These are phyloP conservation scores for Eupelmus urozonus DNA, from an alignment of 2,888 invertebrate genomes.

Conservation along the genomic window DNA sequence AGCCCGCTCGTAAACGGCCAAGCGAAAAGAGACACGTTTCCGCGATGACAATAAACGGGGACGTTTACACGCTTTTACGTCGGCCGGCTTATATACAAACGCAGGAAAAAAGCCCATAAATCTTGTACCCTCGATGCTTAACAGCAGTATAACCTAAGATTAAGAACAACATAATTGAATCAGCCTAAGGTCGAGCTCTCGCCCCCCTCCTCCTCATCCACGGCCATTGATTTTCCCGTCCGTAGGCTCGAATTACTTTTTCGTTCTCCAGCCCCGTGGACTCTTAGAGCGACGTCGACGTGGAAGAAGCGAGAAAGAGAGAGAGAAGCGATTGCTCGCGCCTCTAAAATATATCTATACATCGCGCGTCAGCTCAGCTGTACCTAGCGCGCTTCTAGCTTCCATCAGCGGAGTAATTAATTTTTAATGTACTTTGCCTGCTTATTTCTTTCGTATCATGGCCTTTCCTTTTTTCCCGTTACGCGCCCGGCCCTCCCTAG, in stretches of 20 bases:
- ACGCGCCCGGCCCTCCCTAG: slow-evolving; percentile 22
- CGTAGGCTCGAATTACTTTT: slow-evolving; percentile 57
- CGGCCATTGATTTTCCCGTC: slow-evolving; percentile 55
- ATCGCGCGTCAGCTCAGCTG: slow-evolving; percentile 55
- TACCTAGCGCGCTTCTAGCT: slow-evolving; percentile 75
- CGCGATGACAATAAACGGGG: slow-evolving; percentile 23
- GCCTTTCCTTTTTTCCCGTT: slow-evolving; percentile 68
- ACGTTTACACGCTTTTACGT: slow-evolving; percentile 10
- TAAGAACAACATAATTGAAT: slow-evolving; percentile 55
- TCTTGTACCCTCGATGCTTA: slow-evolving; percentile 44
- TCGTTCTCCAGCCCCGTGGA: slow-evolving; percentile 56
- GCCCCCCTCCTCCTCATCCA: not conserved
- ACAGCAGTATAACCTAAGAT: slow-evolving; percentile 49
- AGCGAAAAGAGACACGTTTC: slow-evolving; percentile 24
- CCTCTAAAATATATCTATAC: slow-evolving; percentile 3
- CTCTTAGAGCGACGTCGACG: not conserved
- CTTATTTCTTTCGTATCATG: slow-evolving; percentile 77
- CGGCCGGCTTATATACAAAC: slow-evolving; percentile 1
- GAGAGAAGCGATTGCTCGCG: slow-evolving; percentile 13
- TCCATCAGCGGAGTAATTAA: slow-evolving; percentile 78
- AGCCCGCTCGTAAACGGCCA: no score
- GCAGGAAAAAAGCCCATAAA: slow-evolving; percentile 47
- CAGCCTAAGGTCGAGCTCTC: slow-evolving; percentile 35
- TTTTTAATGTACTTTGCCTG: slow-evolving; percentile 78
- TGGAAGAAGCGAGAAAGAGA: slow-evolving; percentile 46